phyloP scores from a whole-genome alignment of 2,113 vertebrate species.

The Chiloscyllium plagiosum region DNA sequence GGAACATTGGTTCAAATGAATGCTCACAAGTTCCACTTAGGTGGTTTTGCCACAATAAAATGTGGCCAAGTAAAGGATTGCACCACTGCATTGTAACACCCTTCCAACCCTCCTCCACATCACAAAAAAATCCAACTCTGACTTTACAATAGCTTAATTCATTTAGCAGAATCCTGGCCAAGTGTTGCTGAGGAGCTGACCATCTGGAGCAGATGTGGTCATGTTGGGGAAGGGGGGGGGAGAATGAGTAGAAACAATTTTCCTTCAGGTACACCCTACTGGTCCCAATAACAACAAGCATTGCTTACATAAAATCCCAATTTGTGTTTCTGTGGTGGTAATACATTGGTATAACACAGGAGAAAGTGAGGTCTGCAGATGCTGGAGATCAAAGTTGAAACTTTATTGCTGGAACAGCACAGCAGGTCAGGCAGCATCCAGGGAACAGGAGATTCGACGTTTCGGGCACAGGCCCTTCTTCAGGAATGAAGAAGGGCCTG shows the following conservation, averaged over 20 bases:
- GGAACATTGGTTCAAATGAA: neutral
- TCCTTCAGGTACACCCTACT: neutral
- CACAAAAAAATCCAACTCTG: neutral
- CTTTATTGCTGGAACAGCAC: too few relatives aligned
- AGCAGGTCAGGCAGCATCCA: too few relatives aligned
- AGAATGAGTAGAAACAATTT: neutral
- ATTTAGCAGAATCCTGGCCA: neutral
- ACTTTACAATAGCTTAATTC: neutral
- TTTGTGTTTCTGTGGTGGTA: neutral
- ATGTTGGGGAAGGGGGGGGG: neutral
- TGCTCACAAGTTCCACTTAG: neutral
- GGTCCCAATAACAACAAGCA: neutral
- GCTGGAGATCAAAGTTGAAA: too few relatives aligned
- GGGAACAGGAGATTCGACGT: too few relatives aligned
- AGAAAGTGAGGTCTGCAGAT: too few relatives aligned
- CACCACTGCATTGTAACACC: neutral
- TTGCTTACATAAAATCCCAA: neutral
- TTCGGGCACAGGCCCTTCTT: too few relatives aligned
- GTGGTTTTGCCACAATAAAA: neutral
- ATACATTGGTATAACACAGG: neutral
- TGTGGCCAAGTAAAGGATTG: neutral
- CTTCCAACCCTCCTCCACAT: neutral
- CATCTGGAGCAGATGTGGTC: too few relatives aligned
- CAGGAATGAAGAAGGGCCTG: too few relatives aligned
- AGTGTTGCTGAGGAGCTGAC: neutral